A percentile compares a stretch with the other conserved stretches of the same genome.
Conservation (phyloP, 2,113 vertebrate genomes). For the Fulica atra region DNA sequence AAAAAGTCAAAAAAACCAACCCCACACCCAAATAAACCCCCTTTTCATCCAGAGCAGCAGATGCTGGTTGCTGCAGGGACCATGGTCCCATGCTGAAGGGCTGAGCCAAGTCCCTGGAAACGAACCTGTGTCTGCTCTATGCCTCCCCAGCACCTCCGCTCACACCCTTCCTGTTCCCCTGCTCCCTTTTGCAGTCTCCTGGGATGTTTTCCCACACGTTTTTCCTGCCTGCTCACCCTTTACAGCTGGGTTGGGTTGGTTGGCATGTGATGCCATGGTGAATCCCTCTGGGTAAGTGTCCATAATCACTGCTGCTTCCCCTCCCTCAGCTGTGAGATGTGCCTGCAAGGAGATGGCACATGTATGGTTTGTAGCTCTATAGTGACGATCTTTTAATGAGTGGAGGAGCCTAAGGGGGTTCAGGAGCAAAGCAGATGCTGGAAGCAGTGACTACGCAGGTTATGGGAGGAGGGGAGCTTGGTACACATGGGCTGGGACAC, state of each 20-base stretch:
- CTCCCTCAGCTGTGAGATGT: neutral
- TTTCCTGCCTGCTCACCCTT: conserved; percentile 35
- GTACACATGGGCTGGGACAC: neutral
- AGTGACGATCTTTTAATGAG: neutral
- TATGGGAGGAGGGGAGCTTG: neutral
- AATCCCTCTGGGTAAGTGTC: conserved; percentile 51
- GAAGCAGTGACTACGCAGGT: neutral
- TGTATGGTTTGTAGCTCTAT: neutral
- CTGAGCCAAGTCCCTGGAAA: neutral
- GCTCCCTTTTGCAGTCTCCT: conserved; percentile 29
- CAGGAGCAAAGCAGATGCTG: neutral
- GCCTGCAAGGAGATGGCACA: neutral
- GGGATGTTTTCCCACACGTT: conserved; percentile 22
- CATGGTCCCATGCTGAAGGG: neutral
- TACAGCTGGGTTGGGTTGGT: conserved; percentile 11
- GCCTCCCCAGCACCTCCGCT: neutral
- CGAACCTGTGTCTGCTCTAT: neutral
- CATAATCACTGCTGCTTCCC: neutral
- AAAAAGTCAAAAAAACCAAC: neutral
- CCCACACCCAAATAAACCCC: too few species aligned
- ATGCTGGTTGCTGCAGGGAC: neutral
- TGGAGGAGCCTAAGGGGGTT: neutral
- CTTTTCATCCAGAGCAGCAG: neutral
- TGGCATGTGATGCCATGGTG: neutral
- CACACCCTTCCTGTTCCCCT: conserved; percentile 34